Percentiles rank a stretch among this genome's conserved stretches.
Evolutionary conservation across 1,140 invertebrate genomes (phyloP).

Genomic region (Micrasema minimum): DNA sequence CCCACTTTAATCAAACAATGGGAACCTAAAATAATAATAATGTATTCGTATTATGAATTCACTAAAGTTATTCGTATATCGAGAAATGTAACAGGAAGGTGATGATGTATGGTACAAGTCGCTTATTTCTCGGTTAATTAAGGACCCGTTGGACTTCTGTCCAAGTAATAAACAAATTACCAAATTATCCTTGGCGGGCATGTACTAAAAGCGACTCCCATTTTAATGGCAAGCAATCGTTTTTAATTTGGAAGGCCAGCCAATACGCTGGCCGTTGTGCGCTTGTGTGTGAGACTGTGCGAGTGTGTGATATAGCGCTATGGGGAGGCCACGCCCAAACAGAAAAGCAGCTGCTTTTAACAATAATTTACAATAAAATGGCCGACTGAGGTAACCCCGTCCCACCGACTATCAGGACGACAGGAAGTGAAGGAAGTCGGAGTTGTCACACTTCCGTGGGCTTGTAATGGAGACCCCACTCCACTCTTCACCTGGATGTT

Average conservation of each 20-base stretch:
- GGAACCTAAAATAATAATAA: background rate
- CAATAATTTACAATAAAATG: conserved; percentile 41
- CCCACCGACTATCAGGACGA: background rate
- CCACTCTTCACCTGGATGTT: no score
- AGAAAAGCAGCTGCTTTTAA: conserved; percentile 42
- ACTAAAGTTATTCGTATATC: background rate
- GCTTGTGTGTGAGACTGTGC: conserved; percentile 23
- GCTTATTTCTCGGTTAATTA: conserved; percentile 1
- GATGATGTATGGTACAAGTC: conserved; percentile 8
- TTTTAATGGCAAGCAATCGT: conserved; percentile 33
- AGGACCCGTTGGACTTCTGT: background rate
- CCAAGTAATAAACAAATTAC: conserved; percentile 14
- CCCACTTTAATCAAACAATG: background rate
- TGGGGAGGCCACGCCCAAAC: conserved; percentile 40
- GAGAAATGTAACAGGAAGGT: background rate
- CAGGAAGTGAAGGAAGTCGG: conserved; percentile 21
- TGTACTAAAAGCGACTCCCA: conserved; percentile 21
- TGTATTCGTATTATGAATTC: background rate
- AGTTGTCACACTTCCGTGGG: conserved; percentile 8
- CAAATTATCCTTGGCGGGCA: conserved; percentile 3
- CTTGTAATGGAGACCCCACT: background rate
- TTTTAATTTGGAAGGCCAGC: conserved; percentile 38
- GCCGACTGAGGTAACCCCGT: conserved; percentile 23
- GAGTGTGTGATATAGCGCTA: conserved; percentile 14
- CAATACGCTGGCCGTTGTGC: conserved; percentile 35